Evolutionary conservation across 2,797 vertebrate genomes (phyloP).

Genomic region (Fistularia commersonii): DNA sequence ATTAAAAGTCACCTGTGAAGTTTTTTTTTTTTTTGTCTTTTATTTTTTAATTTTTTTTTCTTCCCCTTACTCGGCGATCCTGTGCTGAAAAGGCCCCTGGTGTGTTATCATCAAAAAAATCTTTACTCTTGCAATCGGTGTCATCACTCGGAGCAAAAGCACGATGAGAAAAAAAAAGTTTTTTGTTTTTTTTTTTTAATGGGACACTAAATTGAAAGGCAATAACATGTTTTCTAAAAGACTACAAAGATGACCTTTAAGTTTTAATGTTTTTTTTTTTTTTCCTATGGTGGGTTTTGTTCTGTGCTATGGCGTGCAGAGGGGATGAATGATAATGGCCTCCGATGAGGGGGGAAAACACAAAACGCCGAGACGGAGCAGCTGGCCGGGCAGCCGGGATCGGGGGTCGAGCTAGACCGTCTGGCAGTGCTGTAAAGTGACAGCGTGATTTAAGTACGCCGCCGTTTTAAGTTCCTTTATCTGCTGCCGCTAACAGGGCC

Average conservation of each 20-base stretch:
- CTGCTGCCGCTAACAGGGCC: constrained; percentile 46
- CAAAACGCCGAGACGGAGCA: constrained; percentile 5
- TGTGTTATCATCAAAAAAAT: too few species aligned
- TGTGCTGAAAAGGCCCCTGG: too few species aligned
- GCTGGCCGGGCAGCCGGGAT: constrained; percentile 29
- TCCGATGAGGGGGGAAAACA: too few species aligned
- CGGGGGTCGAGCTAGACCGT: constrained; percentile 51
- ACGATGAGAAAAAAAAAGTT: not conserved
- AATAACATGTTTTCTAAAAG: not conserved
- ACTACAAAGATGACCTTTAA: not conserved
- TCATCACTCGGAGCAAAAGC: not conserved
- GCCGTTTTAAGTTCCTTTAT: constrained; percentile 53
- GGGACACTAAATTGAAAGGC: not conserved
- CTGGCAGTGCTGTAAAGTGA: constrained; percentile 60
- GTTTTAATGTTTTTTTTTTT: too few species aligned
- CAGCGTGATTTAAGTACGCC: constrained; percentile 69
- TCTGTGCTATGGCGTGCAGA: too few species aligned
- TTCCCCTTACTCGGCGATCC: too few species aligned
- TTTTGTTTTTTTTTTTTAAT: too few species aligned
- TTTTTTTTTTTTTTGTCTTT: too few species aligned
- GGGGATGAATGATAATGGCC: too few species aligned
- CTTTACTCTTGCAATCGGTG: too few species aligned
- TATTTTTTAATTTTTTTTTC: too few species aligned
- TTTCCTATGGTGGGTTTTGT: constrained; percentile 1
- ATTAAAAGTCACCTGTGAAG: not conserved